Base-by-base conservation (phyloP, 2,888 invertebrate genomes). In the Strigamia crassipes region DNA sequence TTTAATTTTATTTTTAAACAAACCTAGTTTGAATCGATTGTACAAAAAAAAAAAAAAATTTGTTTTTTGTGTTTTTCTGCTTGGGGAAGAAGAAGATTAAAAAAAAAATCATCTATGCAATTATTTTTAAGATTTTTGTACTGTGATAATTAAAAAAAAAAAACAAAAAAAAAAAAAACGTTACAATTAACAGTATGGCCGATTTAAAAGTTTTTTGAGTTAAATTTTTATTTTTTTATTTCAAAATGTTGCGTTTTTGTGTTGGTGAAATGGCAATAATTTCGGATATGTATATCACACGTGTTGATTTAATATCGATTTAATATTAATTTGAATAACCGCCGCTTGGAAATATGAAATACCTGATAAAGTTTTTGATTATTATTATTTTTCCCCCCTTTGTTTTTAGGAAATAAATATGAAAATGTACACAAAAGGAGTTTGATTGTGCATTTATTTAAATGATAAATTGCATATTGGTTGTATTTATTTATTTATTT, bases 131-230 rank as follows among this genome's bases (percentile, higher is more conserved):
- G 18, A 18, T n/a, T 61, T 61, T 61, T 18, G 23, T 61, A 61
- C 61, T 61, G 61, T 61, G 61, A 61, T 61, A 61, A 61, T 61
- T 21, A 61, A 27, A 27, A 27, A 27, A 61, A 61, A 61, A 46
- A 12, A n/a, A n/a, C n/a, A n/a, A n/a, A n/a, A n/a, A 61, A 27
- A 27, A 27, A 27, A 61, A 61, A 61, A 46, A 12, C 46, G 46
- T 46, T 46, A 46, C 15, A 46, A 46, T 61, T 61, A n/a, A 21
- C 6, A 15, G 56, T 56, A n/a, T 56, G 56, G 56, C 5, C 13
- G 42, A 42, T 56, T 56, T 56, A 56, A 21, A 56, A n/a, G n/a
- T n/a, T n/a, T n/a, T n/a, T n/a, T n/a, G n/a, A n/a, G n/a, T n/a
- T n/a, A n/a, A n/a, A n/a, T n/a, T n/a, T n/a, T 3, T 27, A 27